A percentile compares a stretch with the other conserved stretches of the same genome.
Evolutionary conservation across 2,888 invertebrate species (phyloP).

Genomic region (Caenorhabditis auriculariae): DNA sequence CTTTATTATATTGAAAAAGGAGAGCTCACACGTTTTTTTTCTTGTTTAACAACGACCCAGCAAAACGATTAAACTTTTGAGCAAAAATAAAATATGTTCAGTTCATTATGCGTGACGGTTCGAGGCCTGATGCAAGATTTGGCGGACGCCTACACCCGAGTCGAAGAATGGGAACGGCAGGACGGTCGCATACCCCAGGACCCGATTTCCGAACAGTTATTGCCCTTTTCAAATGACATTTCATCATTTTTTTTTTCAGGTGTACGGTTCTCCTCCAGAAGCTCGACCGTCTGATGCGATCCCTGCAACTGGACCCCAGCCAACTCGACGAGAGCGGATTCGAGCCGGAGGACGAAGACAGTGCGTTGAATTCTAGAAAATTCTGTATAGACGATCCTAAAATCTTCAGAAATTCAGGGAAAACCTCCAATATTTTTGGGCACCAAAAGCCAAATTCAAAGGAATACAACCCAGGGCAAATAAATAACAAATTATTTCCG

Average conservation of each 20-base stretch:
- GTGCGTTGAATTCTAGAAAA: too few relatives aligned
- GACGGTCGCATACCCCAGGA: slow-evolving; percentile 10
- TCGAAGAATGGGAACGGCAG: slow-evolving; percentile 22
- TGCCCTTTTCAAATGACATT: neutral
- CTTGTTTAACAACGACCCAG: too few relatives aligned
- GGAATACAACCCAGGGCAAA: too few relatives aligned
- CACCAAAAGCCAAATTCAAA: too few relatives aligned
- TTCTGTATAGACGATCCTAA: too few relatives aligned
- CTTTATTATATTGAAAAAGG: too few relatives aligned
- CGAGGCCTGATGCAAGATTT: slow-evolving; percentile 74
- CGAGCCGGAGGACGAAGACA: slow-evolving; percentile 41
- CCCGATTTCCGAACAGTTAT: slow-evolving; percentile 26
- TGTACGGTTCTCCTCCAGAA: slow-evolving; percentile 78
- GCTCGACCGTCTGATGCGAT: slow-evolving; percentile 75
- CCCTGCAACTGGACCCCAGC: slow-evolving; percentile 72
- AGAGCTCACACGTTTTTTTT: too few relatives aligned
- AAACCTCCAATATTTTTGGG: too few relatives aligned
- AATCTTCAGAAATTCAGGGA: too few relatives aligned
- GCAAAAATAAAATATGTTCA: too few relatives aligned
- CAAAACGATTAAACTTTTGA: too few relatives aligned
- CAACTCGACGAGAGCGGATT: slow-evolving; percentile 52
- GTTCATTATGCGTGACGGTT: slow-evolving; percentile 77
- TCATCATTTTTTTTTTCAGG: slow-evolving; percentile 52
- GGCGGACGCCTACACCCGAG: slow-evolving; percentile 47
- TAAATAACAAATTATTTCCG: neutral